Evolutionary conservation across 2,888 invertebrate species (phyloP), one percentile per base, ranked within the genome.

Genomic region (Polydrusus tereticollis): DNA sequence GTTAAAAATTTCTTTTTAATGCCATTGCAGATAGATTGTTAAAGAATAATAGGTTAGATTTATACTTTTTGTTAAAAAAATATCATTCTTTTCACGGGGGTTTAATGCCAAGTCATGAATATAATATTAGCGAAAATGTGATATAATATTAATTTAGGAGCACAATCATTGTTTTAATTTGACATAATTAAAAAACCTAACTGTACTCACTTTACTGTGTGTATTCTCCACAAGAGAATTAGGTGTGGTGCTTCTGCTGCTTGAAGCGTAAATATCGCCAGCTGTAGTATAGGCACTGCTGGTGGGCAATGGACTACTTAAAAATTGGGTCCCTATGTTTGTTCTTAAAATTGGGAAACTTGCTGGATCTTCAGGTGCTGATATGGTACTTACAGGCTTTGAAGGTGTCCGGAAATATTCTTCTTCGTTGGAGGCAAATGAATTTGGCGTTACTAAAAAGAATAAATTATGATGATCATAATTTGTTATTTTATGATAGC

Each of bases 181-280:
- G 2, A 33, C 6, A 33, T 3, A 10, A 10, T 33, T 4, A 33
- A 33, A 33, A 33, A 33, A 33, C 10, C 7, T 6, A 10, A 36
- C 36, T 57, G 12, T 23, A 50, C 57, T 57, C 12, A 69, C 69
- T 60, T 69, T 60, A 55, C 60, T 60, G 20, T 50, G 43, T 29
- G 41, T 29, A 59, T 59, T 20, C n/a, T 58, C 62, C 50, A 60
- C 38, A 69, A 69, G 60, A 6, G 69, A 62, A 26, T 60, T 69
- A 14, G 78, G 73, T 18, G 74, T 75, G 5, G 87, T 86, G 0
- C 86, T 83, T 57, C 88, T 84, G 78, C 87, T 85, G 75, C 82
- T 82, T 79, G 87, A 79, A 80, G 83, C 74, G 29, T 75, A 75
- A 5, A 83, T 80, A 79, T 89, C 85, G 45, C 89, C 85, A 83